A percentile compares a stretch with the other conserved stretches of the same genome.
Evolutionary conservation across 1,140 invertebrate genomes (phyloP).

Genomic region (Neodiprion virginianus): DNA sequence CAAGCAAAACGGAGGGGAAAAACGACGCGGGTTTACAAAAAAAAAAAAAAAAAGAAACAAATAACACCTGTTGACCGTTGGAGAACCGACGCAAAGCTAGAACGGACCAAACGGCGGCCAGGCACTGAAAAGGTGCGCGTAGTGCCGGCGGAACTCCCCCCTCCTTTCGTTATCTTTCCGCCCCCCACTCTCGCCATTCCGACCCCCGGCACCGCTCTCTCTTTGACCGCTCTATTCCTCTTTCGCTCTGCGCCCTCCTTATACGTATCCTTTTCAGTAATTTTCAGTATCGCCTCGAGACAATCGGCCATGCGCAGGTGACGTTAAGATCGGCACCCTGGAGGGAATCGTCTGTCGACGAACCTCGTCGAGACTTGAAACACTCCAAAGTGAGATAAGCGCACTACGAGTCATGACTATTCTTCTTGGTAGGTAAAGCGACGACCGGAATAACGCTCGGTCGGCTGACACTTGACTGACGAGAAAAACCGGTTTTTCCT

Average conservation of each 20-base stretch:
- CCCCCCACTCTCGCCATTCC: not conserved
- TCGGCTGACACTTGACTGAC: not conserved
- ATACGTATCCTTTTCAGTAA: too few species aligned
- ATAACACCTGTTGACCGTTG: constrained; percentile 1
- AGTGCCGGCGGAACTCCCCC: not conserved
- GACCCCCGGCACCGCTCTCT: not conserved
- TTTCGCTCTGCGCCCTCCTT: not conserved
- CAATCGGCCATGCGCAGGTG: too few species aligned
- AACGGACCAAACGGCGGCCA: not conserved
- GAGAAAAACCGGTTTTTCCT: constrained; percentile 2
- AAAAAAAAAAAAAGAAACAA: not conserved
- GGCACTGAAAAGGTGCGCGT: constrained; percentile 1
- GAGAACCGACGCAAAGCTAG: not conserved
- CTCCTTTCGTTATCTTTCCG: not conserved
- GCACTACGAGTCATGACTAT: too few species aligned
- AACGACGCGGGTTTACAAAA: not conserved
- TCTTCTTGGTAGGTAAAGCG: too few species aligned
- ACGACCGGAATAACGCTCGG: not conserved
- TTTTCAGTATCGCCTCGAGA: too few species aligned
- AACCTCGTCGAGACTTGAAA: too few species aligned
- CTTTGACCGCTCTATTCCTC: not conserved
- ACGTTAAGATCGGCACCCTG: too few species aligned
- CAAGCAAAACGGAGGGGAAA: not conserved
- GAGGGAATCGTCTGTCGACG: too few species aligned
- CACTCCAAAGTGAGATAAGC: too few species aligned